Conservation (phyloP, 2,797 vertebrate species). For the Neosilurus mollespiculum region DNA sequence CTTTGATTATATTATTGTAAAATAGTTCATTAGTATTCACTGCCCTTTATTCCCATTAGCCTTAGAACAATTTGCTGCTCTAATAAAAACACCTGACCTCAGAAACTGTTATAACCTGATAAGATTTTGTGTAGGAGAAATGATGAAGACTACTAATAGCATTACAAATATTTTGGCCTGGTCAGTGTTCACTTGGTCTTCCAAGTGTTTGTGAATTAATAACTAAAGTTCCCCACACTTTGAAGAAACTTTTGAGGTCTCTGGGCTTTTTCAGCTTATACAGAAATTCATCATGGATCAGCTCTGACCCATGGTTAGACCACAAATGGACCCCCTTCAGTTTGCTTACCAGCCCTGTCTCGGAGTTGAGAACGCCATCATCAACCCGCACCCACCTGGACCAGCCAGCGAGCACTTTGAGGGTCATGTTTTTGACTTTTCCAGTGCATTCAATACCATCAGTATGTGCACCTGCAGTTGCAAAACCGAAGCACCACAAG, state of each 20-base stretch:
- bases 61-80: not conserved
- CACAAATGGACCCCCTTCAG: no score
- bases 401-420: no score
- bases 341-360: no score
- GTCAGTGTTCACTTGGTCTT: not conserved
- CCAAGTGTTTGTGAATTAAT: not conserved
- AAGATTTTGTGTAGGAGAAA: not conserved
- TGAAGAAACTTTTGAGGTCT: not conserved
- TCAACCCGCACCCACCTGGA: no score
- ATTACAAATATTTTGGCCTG: not conserved
- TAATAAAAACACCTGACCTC: not conserved
- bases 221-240: not conserved
- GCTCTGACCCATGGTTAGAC: no score
- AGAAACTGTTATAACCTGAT: not conserved
- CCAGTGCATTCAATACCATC: no score
- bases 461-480: no score
- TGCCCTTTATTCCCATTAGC: not conserved
- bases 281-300: not conserved
- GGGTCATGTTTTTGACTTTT: no score
- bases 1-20: not conserved
- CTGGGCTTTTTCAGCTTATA: not conserved
- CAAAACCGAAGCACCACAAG: no score
- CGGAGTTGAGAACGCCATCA: no score
- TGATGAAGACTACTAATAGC: not conserved
- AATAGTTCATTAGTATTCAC: not conserved